Evolutionary conservation across 2,888 invertebrate species (phyloP).

Genomic region (Thyatira batis): DNA sequence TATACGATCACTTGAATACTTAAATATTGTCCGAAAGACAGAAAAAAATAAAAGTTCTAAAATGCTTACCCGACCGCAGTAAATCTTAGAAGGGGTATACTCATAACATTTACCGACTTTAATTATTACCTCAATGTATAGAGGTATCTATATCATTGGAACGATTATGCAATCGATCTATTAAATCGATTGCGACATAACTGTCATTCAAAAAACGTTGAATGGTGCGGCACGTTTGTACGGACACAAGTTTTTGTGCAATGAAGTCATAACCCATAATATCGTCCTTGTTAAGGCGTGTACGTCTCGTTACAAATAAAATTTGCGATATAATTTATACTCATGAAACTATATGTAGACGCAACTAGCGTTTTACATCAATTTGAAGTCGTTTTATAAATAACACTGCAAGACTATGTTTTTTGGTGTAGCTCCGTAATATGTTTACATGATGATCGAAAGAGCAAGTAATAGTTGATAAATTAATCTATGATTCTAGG

Average conservation of each 20-base stretch:
- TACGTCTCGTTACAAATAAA: constrained; percentile 17
- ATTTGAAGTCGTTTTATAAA: not conserved
- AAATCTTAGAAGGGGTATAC: not conserved
- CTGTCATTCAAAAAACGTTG: constrained; percentile 36
- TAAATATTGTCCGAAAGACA: no score
- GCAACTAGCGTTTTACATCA: not conserved
- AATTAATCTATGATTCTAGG: no score
- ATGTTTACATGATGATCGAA: no score
- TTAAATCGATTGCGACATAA: constrained; percentile 43
- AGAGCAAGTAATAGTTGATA: no score
- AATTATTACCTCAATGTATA: not conserved
- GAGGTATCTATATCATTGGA: constrained; percentile 20
- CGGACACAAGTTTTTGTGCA: constrained; percentile 46
- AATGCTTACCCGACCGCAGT: no score
- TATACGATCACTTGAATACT: no score
- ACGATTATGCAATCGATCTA: constrained; percentile 38
- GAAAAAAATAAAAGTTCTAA: no score
- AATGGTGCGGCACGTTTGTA: constrained; percentile 43
- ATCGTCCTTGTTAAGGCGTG: constrained; percentile 41
- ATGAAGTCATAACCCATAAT: constrained; percentile 59
- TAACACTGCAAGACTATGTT: not conserved
- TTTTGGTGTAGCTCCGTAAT: not conserved
- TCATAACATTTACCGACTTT: not conserved
- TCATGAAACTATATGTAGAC: not conserved
- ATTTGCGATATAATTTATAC: constrained; percentile 11